Evolutionary conservation across 2,888 invertebrate genomes (phyloP), one percentile per base, ranked within the genome.

Genomic region (Chymomyza caudatula): DNA sequence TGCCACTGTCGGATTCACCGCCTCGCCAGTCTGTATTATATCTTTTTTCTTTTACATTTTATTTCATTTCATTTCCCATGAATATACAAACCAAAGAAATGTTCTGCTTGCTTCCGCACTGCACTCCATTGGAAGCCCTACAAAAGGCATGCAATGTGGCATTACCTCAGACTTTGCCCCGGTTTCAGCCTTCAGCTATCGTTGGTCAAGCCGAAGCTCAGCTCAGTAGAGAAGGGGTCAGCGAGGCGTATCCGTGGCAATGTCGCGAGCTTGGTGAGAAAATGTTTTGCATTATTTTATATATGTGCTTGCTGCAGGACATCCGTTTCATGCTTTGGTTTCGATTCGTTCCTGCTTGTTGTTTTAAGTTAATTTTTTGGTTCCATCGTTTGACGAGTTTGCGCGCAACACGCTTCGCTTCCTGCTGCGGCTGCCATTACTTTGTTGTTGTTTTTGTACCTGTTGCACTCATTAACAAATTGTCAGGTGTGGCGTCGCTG

Each of bases 381-480:
- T 72, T 80, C 85, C 85, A 86, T 85, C 87, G 20, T 51, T 51
- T 51, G 51, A 20, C 51, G 51, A 20, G 13, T 20, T 51, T 2
- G 51, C 51, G 51, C 51, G 51, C 11, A 37, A 37, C 51, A 51
- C 51, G 80, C 87, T 78, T 85, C 80, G 87, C 87, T 86, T 86
- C 87, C 80, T 80, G 82, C 63, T 68, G 65, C 61, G 25, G 54
- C 54, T 11, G 15, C 11, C 17, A 20, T 19, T 23, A 22, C 5
- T 6, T 3, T 2, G 69, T 60, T 61, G 69, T 69, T 67, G 67
- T 68, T 64, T 78, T 76, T 81, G 79, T 19, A 29, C 17, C 55
- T 15, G 29, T 76, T 85, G 85, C 85, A 78, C 86, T 86, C 76
- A 82, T 82, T 82, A 82, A 84, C 87, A 87, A 82, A 82, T 82